Conservation (phyloP, 1,140 invertebrate genomes). For the Vanessa tameamea region DNA sequence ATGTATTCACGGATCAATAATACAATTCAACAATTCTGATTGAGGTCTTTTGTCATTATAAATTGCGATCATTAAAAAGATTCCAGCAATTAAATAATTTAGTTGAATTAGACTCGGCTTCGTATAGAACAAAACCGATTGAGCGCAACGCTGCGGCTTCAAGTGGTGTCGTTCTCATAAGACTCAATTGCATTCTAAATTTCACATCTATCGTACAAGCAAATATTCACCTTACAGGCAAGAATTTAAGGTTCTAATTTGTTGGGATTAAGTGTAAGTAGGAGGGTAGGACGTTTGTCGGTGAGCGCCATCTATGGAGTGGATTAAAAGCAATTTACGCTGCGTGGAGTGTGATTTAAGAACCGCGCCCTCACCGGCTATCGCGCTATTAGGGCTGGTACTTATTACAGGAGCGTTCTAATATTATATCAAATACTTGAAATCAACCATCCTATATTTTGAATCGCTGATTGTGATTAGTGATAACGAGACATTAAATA, state of each 20-base stretch:
- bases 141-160: slow-evolving; percentile 8
- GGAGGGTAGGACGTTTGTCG: slow-evolving; percentile 50
- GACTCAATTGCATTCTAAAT: slow-evolving; percentile 54
- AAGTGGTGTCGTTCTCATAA: slow-evolving; percentile 34
- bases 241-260: not conserved
- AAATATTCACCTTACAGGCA: not conserved
- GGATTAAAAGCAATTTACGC: slow-evolving; percentile 74
- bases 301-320: slow-evolving; percentile 60
- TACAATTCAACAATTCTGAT: too few relatives aligned
- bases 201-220: slow-evolving; percentile 29
- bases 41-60: not conserved
- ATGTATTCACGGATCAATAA: too few relatives aligned
- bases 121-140: slow-evolving; percentile 15
- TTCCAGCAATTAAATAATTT: slow-evolving; percentile 25
- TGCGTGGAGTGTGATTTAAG: slow-evolving; percentile 56
- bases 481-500: not conserved
- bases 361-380: slow-evolving; percentile 33
- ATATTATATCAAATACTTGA: not conserved
- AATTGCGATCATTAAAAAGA: slow-evolving; percentile 3
- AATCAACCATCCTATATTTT: not conserved
- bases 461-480: not conserved
- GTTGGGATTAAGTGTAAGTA: not conserved
- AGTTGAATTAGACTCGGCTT: slow-evolving; percentile 21
- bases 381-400: slow-evolving; percentile 18
- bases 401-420: not conserved